Evolutionary conservation across 1,140 invertebrate species (phyloP), one percentile per base, ranked within the genome.

Genomic region (Drosophila sucinea): DNA sequence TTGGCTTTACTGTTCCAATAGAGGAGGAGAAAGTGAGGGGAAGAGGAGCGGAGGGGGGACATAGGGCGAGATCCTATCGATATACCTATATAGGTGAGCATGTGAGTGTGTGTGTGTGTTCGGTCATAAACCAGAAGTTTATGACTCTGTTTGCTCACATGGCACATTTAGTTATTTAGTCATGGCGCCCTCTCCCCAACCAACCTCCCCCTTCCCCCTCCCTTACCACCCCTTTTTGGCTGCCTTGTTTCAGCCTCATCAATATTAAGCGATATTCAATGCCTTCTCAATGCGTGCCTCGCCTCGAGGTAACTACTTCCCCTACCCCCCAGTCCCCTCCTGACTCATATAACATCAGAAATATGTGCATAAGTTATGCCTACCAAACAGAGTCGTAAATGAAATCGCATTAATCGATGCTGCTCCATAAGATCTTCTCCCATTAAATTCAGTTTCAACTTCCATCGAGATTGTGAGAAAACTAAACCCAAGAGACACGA

Each of bases 361-460:
- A 87, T 86, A 87, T 87, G 83, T 82, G 82, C 83, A 85, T 85
- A 85, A 85, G 83, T 86, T 86, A 86, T 82, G 83, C 66, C 51
- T 60, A 51, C 44, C 44, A 51, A 51, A 51, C 7, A 44, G 11
- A 63, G 83, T 87, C 82, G 83, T 85, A 85, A 85, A 85, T 67
- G 79, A 85, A 74, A 77, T 86, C 70, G 71, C 74, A 71, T 51
- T 51, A 51, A 68, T 25, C 63, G 69, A 8, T 35, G 65, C 62
- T 83, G 60, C 27, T 7, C 60, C 67, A 70, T 64, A 51, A 61
- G 64, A 33, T 32, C 63, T 54, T 60, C 40, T 40, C 51, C 32
- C 62, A 67, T 73, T 56, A 56, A 64, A 35, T 63, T 70, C 29
- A 25, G 44, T 25, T 27, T 51, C 8, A 7, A 51, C 23, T 10